These are phyloP conservation scores for Sussaba pulchella DNA, from an alignment of 2,888 invertebrate species.

Conservation along the genomic window DNA sequence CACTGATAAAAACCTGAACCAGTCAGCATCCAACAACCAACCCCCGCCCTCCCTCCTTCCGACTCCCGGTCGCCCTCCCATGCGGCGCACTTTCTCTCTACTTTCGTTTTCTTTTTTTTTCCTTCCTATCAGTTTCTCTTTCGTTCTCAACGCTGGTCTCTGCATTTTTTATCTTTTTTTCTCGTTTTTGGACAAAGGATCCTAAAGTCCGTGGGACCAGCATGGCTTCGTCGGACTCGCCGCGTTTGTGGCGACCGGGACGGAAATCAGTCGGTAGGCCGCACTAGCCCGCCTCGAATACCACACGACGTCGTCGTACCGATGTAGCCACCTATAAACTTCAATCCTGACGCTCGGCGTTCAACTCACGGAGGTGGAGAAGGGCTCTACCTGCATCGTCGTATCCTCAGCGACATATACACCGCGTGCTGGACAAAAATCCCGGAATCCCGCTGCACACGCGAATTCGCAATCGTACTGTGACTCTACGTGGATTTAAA, in stretches of 20 bases:
- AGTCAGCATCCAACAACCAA: constrained; percentile 81
- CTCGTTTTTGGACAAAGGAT: constrained; percentile 51
- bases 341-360: constrained; percentile 34
- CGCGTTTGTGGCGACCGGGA: constrained; percentile 33
- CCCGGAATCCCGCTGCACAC: constrained; percentile 20
- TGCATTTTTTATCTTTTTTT: constrained; percentile 43
- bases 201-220: constrained; percentile 3
- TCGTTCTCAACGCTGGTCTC: background rate
- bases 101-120: background rate
- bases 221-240: constrained; percentile 30
- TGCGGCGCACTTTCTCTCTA: constrained; percentile 27
- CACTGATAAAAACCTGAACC: constrained; percentile 80
- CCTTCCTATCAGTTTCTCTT: constrained; percentile 24
- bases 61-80: too few species aligned
- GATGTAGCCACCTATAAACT: constrained; percentile 35
- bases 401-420: constrained; percentile 23
- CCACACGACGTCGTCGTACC: constrained; percentile 1
- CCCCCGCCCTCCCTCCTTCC: constrained; percentile 65
- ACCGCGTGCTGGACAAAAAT: constrained; percentile 28
- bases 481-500: background rate
- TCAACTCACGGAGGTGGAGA: constrained; percentile 12
- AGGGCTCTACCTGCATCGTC: constrained; percentile 15
- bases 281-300: background rate
- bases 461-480: constrained; percentile 1
- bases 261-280: constrained; percentile 50